Evolutionary conservation across 2,888 invertebrate genomes (phyloP), one percentile per base, ranked within the genome.

Genomic region (Drosophila aldrichi): DNA sequence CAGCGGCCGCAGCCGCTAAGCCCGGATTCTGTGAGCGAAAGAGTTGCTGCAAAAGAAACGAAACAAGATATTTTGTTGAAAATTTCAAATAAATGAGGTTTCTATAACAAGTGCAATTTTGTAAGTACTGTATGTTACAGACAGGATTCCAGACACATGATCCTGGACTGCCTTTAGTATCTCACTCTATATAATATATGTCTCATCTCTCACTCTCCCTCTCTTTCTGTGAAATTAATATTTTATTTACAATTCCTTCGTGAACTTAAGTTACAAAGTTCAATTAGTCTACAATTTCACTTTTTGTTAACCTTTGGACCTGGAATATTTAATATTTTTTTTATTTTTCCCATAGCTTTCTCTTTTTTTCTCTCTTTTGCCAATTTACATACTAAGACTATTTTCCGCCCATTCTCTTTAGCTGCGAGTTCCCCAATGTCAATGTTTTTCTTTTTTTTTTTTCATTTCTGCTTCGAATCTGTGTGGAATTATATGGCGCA

Each of bases 21-120:
- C 96, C 94, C 90, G 96, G 95, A 91, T 96, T 96, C 93, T 97
- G 97, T 93, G 97, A 97, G 92, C 97, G 96, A 94, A 97, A 97
- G 90, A 97, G 94, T 96, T 97, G 97, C 97, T 97, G 94, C 32
- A 87, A 77, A 40, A 12, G 9, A 46, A 46, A 8, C 25, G 9
- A 38, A 22, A 20, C 8, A 55, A 36, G 9, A n/a, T 18, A 41
- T 20, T 43, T 55, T 1, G 29, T 20, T 59, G 1, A 16, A 9
- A 9, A 48, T 34, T 34, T 12, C 0, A 10, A 20, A 9, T 32
- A 14, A 14, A 18, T 34, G 4, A 18, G 5, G 0, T 55, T 4
- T 8, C 0, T 25, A 6, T 14, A n/a, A n/a, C 12, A 12, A 7
- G 7, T 8, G 4, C 10, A 6, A n/a, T 29, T 57, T 29, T 57